Evolutionary conservation across 2,113 vertebrate genomes (phyloP), one percentile per base, ranked within the genome.

Genomic region (Echinops telfairi): DNA sequence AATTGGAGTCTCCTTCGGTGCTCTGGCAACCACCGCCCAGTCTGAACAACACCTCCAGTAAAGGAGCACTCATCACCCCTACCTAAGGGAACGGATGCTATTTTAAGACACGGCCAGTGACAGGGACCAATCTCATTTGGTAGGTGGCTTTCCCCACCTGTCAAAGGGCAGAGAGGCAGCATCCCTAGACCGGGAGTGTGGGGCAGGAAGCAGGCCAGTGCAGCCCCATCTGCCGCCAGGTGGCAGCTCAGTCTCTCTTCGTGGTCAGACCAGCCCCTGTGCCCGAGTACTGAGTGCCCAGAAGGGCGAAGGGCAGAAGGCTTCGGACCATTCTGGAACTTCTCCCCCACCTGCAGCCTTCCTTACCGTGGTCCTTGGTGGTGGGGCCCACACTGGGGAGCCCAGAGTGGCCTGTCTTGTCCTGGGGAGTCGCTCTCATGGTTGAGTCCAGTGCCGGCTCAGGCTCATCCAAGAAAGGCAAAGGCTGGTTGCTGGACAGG

Each of bases 361-460:
- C 43, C 88, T 98, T 97, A 99, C 99, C 98, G 0, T 87, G 93
- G 60, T 98, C 97, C 98, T 98, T 99, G 96, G 93, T 98, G 80
- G 97, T 97, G 64, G 97, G 92, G 89, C 94, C 90, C 77, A 57
- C 80, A 23, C 98, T 97, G 2, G 95, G 86, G 79, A 96, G 98
- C 91, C 97, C 97, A 71, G 94, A 62, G 0, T 95, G 95, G 8
- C 98, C 92, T 0, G 0, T 78, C n/a, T 98, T 98, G 40, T 93
- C 95, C 88, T 97, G 98, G 60, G 96, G 94, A 23, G 96, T 73
- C 0, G 98, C 98, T 97, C 98, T 99, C 98, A 99, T 98, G 1
- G 99, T 99, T 53, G 98, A 98, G 87, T 99, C 99, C 91, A 99
- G 90, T 0, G 98, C 97, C 0, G 98, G 96, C 68, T 99, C 98